phyloP scores from a whole-genome alignment of 2,113 vertebrate species.

The Motacilla tschutschensis region DNA sequence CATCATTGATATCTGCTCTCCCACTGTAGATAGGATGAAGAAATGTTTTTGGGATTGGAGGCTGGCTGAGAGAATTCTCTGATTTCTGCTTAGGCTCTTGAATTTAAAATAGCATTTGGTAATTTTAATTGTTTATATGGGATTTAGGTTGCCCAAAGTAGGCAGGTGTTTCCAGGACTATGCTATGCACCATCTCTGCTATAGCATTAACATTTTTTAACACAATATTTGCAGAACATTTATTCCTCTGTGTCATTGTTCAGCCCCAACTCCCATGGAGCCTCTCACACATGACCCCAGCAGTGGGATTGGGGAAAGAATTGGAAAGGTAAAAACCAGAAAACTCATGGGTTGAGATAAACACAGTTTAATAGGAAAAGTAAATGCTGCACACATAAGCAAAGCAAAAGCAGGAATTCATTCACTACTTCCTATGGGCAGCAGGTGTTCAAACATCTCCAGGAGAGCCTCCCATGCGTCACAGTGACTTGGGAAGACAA shows the following conservation, averaged over 20 bases:
- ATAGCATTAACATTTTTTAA: neutral
- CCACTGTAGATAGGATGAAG: neutral
- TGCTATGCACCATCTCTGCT: neutral
- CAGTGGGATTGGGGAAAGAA: accelerated
- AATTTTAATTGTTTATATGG: neutral
- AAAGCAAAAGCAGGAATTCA: neutral
- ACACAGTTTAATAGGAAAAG: neutral
- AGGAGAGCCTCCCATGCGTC: accelerated
- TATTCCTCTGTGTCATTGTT: accelerated
- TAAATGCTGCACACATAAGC: neutral
- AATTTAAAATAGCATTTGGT: neutral
- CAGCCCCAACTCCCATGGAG: accelerated
- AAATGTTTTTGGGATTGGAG: neutral
- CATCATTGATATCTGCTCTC: neutral
- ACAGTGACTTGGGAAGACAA: neutral
- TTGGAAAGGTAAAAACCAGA: accelerated
- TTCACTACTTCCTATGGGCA: neutral
- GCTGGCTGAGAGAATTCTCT: neutral
- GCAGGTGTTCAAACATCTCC: neutral
- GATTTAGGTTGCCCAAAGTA: neutral
- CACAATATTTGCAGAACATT: neutral
- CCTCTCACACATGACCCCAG: accelerated
- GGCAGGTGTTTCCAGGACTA: neutral
- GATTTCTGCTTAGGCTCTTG: neutral
- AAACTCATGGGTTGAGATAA: neutral